A percentile compares a stretch with the other conserved stretches of the same genome.
Evolutionary conservation across 1,140 invertebrate species (phyloP).

Genomic region (Nixonia krombeini): DNA sequence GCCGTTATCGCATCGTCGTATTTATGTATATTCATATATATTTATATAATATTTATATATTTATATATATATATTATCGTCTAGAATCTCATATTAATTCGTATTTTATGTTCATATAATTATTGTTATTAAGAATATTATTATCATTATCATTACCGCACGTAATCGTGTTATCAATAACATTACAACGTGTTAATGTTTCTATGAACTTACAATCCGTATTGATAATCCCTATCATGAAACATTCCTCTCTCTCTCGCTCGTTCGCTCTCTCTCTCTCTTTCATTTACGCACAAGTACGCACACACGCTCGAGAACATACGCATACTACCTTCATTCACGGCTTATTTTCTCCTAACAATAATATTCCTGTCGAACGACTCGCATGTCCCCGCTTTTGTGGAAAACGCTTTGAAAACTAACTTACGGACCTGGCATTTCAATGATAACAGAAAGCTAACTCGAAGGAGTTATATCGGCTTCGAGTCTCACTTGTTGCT

Average conservation of each 20-base stretch:
- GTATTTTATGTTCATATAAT: conserved; percentile 56
- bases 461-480: no score
- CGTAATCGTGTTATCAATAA: conserved; percentile 55
- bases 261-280: conserved; percentile 19
- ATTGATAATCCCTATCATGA: conserved; percentile 52
- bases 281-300: conserved; percentile 13
- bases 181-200: conserved; percentile 60
- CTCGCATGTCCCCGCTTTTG: no score
- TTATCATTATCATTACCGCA: conserved; percentile 54
- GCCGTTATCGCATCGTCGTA: conserved; percentile 49
- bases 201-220: conserved; percentile 58
- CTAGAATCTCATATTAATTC: conserved; percentile 59
- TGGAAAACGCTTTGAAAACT: no score
- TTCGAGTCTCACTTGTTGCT: no score
- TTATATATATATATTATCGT: conserved; percentile 53
- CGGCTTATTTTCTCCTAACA: conserved; percentile 19
- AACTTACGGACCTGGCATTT: no score
- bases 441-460: no score
- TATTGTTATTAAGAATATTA: conserved; percentile 62
- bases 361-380: conserved; percentile 50
- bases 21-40: conserved; percentile 34
- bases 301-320: conserved; percentile 6
- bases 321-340: conserved; percentile 3
- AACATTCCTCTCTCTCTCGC: no score
- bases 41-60: conserved; percentile 38